Conservation (phyloP, 2,113 vertebrate species). For the Phrynosoma platyrhinos region DNA sequence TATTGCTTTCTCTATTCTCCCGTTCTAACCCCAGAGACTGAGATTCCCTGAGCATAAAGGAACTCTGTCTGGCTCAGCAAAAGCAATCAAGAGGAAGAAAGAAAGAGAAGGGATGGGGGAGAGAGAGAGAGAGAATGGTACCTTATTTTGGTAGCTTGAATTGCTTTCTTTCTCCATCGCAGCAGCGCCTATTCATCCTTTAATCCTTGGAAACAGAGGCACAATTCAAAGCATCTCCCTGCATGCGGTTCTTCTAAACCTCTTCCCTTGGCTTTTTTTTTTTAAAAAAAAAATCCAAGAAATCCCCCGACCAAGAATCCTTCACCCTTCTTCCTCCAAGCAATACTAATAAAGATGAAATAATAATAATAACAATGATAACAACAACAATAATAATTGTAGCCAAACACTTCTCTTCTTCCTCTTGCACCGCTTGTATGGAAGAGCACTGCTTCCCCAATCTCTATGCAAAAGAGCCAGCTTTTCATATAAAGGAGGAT, state of each 20-base stretch:
- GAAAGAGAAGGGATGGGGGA: conserved; percentile 29
- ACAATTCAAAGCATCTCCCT: conserved; percentile 58
- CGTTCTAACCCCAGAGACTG: background rate
- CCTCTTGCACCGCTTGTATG: conserved; percentile 26
- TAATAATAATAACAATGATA: background rate
- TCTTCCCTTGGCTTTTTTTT: conserved; percentile 60
- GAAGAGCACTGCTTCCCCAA: conserved; percentile 36
- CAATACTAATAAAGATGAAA: background rate
- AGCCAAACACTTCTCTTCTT: conserved; percentile 64
- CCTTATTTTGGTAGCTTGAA: conserved; percentile 81
- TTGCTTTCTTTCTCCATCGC: conserved; percentile 80
- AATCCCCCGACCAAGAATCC: background rate
- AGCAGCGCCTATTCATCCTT: conserved; percentile 81
- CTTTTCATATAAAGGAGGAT: conserved; percentile 33
- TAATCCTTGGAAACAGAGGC: conserved; percentile 71
- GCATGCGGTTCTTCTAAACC: conserved; percentile 53
- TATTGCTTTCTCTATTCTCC: background rate
- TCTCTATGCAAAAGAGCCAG: conserved; percentile 53
- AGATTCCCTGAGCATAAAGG: conserved; percentile 52
- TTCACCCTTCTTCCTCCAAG: background rate
- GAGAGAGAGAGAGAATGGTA: conserved; percentile 72
- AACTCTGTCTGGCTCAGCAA: conserved; percentile 66
- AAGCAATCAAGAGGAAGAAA: conserved; percentile 39
- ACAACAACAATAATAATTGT: background rate
- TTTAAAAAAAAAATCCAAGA: conserved; percentile 56